Base-by-base conservation (phyloP, 2,797 vertebrate species). In the Eulemur rubriventer region DNA sequence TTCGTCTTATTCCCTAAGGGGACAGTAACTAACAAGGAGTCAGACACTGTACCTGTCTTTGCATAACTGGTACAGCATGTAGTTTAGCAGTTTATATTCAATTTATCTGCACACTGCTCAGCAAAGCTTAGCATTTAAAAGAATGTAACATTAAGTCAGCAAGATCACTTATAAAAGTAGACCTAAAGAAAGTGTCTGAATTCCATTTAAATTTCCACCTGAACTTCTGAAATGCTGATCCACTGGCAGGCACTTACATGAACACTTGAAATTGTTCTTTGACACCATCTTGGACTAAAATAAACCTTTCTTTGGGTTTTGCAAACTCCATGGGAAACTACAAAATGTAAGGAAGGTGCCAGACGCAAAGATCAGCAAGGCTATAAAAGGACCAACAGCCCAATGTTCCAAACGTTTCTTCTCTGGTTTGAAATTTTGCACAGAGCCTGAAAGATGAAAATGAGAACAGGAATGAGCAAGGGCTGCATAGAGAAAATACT, bases 361-460 rank as follows among this genome's bases (percentile, higher is more conserved):
- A 97, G 96, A 97, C 22, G 28, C 86, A 70, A 82, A 95, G 80
- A 97, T 90, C 92, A 95, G 80, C 87, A 90, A 93, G 72, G 33
- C 91, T 96, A 75, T 86, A 92, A 95, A 95, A 95, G 95, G 70
- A 93, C 57, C 61, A 84, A 93, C 80, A 95, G 61, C 63, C 35
- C 11, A 70, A 50, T 48, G 70, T 48, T 70, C 76, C 89, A 90
- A 93, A 90, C 65, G 38, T 67, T 84, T 93, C 50, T 50, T 95
- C 38, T 89, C 69, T 82, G 14, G 22, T 88, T 93, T 55, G 59
- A 88, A 94, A 90, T 50, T 97, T 87, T 81, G 30, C 91, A 61
- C 79, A 50, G 65, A 81, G 35, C 10, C 30, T 61, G 52, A 88
- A 76, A 69, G 80, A 81, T 87, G 67, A 95, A 85, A 93, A 43